A percentile compares a stretch with the other conserved stretches of the same genome.
phyloP scores from a whole-genome alignment of 2,888 invertebrate genomes.

The Colletes collaris region DNA sequence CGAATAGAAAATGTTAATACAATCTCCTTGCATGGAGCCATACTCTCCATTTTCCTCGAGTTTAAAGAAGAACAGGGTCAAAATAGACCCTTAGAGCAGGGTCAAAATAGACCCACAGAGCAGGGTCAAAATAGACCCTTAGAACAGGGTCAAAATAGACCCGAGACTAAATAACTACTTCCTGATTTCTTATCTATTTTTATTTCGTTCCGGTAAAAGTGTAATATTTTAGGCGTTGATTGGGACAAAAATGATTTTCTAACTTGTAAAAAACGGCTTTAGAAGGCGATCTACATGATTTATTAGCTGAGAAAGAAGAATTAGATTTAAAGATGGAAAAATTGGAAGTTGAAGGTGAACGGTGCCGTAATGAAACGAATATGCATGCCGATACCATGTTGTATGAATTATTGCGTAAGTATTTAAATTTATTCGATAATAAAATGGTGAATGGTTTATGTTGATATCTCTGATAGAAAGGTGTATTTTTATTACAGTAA shows the following conservation, averaged over 20 bases:
- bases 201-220: slow-evolving; percentile 32
- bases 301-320: slow-evolving; percentile 88
- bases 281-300: slow-evolving; percentile 87
- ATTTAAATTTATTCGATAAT: background rate
- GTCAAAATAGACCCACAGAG: no score
- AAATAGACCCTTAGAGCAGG: no score
- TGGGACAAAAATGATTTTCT: slow-evolving; percentile 87
- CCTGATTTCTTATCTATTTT: background rate
- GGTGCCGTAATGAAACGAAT: slow-evolving; percentile 74
- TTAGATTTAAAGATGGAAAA: slow-evolving; percentile 86
- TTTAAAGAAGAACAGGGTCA: no score
- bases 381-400: slow-evolving; percentile 74
- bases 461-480: background rate
- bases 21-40: no score
- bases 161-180: no score
- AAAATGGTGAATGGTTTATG: background rate
- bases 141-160: no score
- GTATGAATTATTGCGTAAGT: slow-evolving; percentile 79
- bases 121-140: no score
- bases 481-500: slow-evolving; percentile 75
- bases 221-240: slow-evolving; percentile 85
- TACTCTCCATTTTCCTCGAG: no score
- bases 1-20: background rate
- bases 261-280: slow-evolving; percentile 86
- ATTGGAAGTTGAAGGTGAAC: slow-evolving; percentile 83